Conservation (phyloP, 2,113 vertebrate genomes). For the Gymnorhina tibicen region DNA sequence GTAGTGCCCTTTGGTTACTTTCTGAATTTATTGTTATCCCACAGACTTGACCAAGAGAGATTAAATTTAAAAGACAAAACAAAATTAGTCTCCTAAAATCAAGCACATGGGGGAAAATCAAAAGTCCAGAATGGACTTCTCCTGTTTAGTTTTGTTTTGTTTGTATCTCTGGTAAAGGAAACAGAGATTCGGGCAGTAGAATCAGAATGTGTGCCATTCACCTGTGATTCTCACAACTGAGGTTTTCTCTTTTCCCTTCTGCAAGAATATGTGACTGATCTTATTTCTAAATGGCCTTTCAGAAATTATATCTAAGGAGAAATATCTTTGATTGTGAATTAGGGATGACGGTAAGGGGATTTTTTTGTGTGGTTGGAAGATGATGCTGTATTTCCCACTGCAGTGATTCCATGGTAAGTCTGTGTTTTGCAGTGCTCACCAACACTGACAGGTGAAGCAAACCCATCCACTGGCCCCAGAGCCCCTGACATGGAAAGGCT, state of each 20-base stretch:
- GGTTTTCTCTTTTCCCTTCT: background rate
- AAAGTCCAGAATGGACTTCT: background rate
- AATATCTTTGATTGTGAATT: constrained; percentile 13
- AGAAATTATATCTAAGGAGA: background rate
- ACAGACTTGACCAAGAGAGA: background rate
- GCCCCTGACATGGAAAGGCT: background rate
- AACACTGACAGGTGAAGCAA: constrained; percentile 29
- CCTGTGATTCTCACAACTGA: background rate
- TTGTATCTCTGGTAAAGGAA: background rate
- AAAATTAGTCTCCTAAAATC: background rate
- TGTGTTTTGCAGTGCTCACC: background rate
- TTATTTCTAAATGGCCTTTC: background rate
- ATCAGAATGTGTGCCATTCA: background rate
- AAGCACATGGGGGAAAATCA: background rate
- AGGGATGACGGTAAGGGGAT: background rate
- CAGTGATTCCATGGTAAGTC: background rate
- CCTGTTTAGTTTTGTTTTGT: background rate
- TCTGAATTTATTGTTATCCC: background rate
- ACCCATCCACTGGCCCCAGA: background rate
- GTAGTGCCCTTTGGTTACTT: background rate
- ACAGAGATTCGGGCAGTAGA: background rate
- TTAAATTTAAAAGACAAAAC: background rate
- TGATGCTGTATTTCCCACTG: background rate
- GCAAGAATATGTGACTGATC: background rate
- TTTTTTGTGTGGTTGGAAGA: background rate